phyloP scores from a whole-genome alignment of 2,888 invertebrate species.

The Amblyjoppa proteus region DNA sequence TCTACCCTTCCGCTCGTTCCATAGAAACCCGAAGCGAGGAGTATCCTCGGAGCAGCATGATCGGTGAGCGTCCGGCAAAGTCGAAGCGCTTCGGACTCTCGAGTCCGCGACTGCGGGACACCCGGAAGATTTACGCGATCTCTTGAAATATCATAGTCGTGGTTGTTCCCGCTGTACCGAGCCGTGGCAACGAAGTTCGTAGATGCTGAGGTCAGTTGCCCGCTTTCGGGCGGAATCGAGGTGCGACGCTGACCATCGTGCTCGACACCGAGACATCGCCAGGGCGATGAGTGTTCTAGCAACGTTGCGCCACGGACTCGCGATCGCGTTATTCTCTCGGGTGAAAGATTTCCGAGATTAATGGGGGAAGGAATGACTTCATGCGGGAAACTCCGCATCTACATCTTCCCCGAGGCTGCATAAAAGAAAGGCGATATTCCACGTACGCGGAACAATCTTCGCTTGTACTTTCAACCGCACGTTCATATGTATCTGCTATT shows the following conservation, averaged over 20 bases:
- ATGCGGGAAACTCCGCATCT: background rate
- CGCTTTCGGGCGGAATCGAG: constrained; percentile 17
- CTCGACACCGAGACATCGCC: background rate
- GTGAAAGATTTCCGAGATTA: constrained; percentile 40
- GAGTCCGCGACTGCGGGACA: constrained; percentile 38
- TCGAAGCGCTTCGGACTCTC: constrained; percentile 21
- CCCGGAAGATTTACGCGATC: constrained; percentile 68
- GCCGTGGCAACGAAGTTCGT: constrained; percentile 34
- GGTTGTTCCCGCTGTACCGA: constrained; percentile 11
- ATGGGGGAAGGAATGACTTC: background rate
- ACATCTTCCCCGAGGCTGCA: constrained; percentile 22
- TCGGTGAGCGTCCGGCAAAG: constrained; percentile 35
- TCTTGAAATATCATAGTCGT: constrained; percentile 63
- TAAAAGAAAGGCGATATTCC: constrained; percentile 37
- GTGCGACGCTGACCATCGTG: constrained; percentile 21
- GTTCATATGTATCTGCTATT: background rate
- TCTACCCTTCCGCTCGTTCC: background rate
- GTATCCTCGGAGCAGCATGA: constrained; percentile 9
- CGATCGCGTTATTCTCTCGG: background rate
- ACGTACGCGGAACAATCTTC: constrained; percentile 36
- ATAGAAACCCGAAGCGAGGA: constrained; percentile 6
- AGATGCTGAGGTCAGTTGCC: constrained; percentile 45
- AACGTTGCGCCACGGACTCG: constrained; percentile 24
- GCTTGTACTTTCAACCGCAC: background rate
- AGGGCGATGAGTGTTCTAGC: background rate